A percentile compares a stretch with the other conserved stretches of the same genome.
phyloP scores from a whole-genome alignment of 2,797 vertebrate genomes.

The Sebastes hubbsi region DNA sequence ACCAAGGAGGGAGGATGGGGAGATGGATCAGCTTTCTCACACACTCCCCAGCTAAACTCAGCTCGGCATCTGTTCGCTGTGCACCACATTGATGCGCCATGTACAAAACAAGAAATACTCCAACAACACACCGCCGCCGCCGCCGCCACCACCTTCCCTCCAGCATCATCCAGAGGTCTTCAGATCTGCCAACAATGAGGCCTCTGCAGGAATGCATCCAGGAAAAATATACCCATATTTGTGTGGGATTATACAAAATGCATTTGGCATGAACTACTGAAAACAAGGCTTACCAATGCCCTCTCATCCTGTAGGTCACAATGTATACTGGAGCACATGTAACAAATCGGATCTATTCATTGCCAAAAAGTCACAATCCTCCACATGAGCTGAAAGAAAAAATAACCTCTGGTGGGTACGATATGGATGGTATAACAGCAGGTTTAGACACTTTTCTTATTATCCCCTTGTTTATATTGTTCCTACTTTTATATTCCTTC shows the following conservation, averaged over 20 bases:
- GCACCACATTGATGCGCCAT: slow-evolving; percentile 23
- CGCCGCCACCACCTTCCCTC: background rate
- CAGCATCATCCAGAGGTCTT: slow-evolving; percentile 20
- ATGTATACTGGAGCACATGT: background rate
- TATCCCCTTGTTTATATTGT: too few relatives aligned
- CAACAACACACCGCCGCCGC: background rate
- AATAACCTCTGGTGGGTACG: background rate
- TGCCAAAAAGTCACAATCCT: background rate
- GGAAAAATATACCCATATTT: slow-evolving; percentile 17
- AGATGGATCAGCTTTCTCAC: slow-evolving; percentile 24
- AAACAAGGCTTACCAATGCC: background rate
- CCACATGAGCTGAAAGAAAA: background rate
- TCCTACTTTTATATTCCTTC: too few relatives aligned
- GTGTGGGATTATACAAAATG: slow-evolving; percentile 39
- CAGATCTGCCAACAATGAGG: slow-evolving; percentile 44
- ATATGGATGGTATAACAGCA: background rate
- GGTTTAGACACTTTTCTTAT: background rate
- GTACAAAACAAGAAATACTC: slow-evolving; percentile 36
- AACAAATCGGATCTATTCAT: background rate
- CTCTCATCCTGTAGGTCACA: slow-evolving; percentile 11
- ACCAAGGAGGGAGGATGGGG: slow-evolving; percentile 1
- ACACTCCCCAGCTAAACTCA: slow-evolving; percentile 44
- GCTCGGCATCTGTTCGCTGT: slow-evolving; percentile 54
- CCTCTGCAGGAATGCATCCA: slow-evolving; percentile 34
- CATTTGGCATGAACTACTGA: slow-evolving; percentile 42